Evolutionary conservation across 2,797 vertebrate genomes (phyloP).

Genomic region (Brachyrhaphis roseni): DNA sequence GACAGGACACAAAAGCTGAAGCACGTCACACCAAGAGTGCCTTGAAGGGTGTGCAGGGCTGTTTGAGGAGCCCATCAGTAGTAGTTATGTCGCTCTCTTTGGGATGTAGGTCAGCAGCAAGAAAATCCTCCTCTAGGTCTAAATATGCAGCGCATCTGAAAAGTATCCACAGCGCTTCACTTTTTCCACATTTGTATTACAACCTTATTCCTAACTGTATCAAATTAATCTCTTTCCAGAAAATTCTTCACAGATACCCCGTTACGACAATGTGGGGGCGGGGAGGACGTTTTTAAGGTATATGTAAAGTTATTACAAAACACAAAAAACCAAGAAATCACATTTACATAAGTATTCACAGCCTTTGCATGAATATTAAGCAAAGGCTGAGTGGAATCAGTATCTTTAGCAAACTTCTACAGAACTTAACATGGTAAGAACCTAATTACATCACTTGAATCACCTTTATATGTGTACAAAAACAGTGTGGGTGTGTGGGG

Average conservation of each 20-base stretch:
- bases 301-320: not conserved
- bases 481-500: not conserved
- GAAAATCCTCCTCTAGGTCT: not conserved
- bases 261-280: not conserved
- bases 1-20: constrained; percentile 28
- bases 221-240: not conserved
- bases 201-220: not conserved
- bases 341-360: not conserved
- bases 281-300: not conserved
- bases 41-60: constrained; percentile 27
- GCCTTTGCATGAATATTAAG: too few species aligned
- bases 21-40: constrained; percentile 32
- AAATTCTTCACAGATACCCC: not conserved
- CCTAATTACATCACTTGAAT: not conserved
- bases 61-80: constrained; percentile 13
- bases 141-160: not conserved
- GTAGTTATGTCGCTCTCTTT: not conserved
- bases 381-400: not conserved
- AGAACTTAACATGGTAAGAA: not conserved
- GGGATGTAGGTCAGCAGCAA: not conserved
- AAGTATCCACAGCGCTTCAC: not conserved
- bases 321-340: not conserved
- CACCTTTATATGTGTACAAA: not conserved
- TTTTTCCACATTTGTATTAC: not conserved
- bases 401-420: not conserved